phyloP scores from a whole-genome alignment of 2,113 vertebrate genomes.

The Galeopterus variegatus region DNA sequence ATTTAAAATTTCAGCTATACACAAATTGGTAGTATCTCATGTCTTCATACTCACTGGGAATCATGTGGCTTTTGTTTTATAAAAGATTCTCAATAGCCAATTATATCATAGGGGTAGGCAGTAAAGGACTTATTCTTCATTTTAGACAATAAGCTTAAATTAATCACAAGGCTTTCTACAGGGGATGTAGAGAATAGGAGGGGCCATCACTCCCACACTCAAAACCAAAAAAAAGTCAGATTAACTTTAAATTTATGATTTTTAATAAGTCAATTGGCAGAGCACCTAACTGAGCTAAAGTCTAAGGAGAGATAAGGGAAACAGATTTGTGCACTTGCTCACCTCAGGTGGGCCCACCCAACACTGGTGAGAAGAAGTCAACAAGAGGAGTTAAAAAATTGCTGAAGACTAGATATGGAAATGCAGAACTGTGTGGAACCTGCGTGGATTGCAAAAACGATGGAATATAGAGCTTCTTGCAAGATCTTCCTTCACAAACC shows the following conservation, averaged over 20 bases:
- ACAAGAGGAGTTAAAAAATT: not conserved
- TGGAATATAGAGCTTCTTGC: not conserved
- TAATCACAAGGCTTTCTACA: not conserved
- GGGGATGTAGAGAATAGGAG: not conserved
- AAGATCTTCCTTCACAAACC: no score
- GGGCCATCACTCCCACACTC: not conserved
- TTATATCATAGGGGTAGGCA: not conserved
- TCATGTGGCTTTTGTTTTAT: not conserved
- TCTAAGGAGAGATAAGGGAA: not conserved
- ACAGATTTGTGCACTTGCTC: not conserved
- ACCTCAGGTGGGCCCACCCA: not conserved
- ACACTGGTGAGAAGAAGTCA: not conserved
- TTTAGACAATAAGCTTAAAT: conserved; percentile 42
- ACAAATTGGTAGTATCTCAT: conserved; percentile 17
- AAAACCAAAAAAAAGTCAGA: not conserved
- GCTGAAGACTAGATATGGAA: not conserved
- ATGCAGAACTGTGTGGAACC: not conserved
- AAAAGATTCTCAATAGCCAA: not conserved
- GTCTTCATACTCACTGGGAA: conserved; percentile 54
- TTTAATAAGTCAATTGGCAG: not conserved
- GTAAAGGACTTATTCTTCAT: conserved; percentile 23
- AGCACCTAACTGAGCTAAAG: not conserved
- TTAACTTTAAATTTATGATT: not conserved
- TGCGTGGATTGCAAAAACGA: not conserved
- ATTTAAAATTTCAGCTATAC: not conserved